A percentile compares a stretch with the other conserved stretches of the same genome.
Evolutionary conservation across 1,140 invertebrate species (phyloP).

Genomic region (Chelonus insularis): DNA sequence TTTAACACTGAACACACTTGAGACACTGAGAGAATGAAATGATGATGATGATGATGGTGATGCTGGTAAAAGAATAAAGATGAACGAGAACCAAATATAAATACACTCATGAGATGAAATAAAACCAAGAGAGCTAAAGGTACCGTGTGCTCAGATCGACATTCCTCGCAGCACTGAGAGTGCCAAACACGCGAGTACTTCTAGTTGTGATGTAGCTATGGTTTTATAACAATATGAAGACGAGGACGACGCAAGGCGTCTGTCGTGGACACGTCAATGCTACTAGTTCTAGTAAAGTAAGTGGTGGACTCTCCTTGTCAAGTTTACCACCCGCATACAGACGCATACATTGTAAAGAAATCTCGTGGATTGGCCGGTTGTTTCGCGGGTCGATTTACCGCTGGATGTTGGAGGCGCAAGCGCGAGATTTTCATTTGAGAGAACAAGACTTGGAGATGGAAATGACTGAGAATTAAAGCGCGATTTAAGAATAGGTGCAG

Average conservation of each 20-base stretch:
- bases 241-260: slow-evolving; percentile 5
- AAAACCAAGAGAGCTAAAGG: not conserved
- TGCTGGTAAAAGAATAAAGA: not conserved
- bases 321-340: not conserved
- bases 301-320: not conserved
- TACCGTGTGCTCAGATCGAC: slow-evolving; percentile 46
- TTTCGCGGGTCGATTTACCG: slow-evolving; percentile 57
- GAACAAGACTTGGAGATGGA: not conserved
- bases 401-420: slow-evolving; percentile 40
- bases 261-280: not conserved
- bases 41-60: not conserved
- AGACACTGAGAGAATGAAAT: not conserved
- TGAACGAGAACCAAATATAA: not conserved
- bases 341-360: not conserved
- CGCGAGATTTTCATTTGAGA: slow-evolving; percentile 25
- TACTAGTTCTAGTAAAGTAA: not conserved
- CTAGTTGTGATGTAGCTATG: not conserved
- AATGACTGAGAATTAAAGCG: slow-evolving; percentile 21
- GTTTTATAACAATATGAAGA: not conserved
- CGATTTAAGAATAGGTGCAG: not conserved
- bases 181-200: slow-evolving; percentile 15
- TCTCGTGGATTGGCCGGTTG: slow-evolving; percentile 36
- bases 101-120: not conserved
- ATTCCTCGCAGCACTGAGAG: slow-evolving; percentile 50
- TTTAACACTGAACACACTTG: not conserved